Evolutionary conservation across 1,140 invertebrate genomes (phyloP), one percentile per base, ranked within the genome.

Genomic region (Panulirus ornatus): DNA sequence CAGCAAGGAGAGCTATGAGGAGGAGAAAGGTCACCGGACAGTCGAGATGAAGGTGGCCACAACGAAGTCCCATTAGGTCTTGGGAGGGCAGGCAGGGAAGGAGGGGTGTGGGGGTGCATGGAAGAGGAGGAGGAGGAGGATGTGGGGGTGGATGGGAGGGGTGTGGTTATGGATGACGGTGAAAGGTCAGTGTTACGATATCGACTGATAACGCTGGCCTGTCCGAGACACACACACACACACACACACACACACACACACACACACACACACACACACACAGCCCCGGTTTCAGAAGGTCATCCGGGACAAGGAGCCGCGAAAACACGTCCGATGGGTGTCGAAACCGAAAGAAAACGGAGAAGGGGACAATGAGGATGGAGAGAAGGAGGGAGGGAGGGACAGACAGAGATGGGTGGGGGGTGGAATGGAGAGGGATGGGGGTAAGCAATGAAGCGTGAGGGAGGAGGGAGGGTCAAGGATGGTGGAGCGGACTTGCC

Each of bases 81-180:
- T 58, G 51, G 51, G 11, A 58, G 11, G 22, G 51, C 22, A 58
- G 22, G 51, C 22, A 58, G 11, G 11, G 22, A 11, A 58, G 22
- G 51, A 58, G 11, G 11, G 11, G 51, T 11, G 51, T 58, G 51
- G 22, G 11, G 51, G 22, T 58, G 22, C 11, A 58, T 58, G 11
- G 22, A 58, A 58, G 11, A 11, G 22, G 22, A 22, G 22, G 30
- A 66, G 22, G 5, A 19, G 22, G 22, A n/a, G 63, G 63, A 8
- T 22, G 22, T 38, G 73, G 40, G 27, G 8, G 73, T 44, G 38
- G 40, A 38, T 38, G 8, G 22, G 44, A 76, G 8, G 73, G 44
- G 73, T 42, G 73, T 76, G 73, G 73, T 40, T 76, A 76, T 38
- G 38, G n/a, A 76, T 76, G 34, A 42, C 40, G 73, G 73, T 76